These are phyloP conservation scores for Sardinella longiceps DNA, from an alignment of 2,797 vertebrate genomes.

Conservation along the genomic window DNA sequence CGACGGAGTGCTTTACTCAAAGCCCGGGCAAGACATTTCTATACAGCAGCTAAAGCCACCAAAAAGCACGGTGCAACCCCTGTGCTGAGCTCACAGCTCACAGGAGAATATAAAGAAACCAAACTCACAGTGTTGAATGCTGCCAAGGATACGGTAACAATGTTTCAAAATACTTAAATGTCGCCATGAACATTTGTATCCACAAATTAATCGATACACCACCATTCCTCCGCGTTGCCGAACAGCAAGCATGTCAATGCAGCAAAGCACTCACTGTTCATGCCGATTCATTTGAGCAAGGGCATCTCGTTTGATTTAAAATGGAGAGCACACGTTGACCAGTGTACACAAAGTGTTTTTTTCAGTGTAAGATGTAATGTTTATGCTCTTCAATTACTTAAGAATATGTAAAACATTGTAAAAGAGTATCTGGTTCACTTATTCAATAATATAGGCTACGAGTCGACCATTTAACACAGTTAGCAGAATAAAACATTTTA, in stretches of 20 bases:
- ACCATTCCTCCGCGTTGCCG: constrained; percentile 14
- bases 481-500: not conserved
- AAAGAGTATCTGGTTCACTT: not conserved
- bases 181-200: constrained; percentile 26
- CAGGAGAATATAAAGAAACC: not conserved
- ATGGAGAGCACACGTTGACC: not conserved
- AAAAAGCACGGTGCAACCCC: constrained; percentile 8
- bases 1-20: constrained; percentile 18
- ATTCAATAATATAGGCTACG: not conserved
- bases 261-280: constrained; percentile 58
- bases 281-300: constrained; percentile 21
- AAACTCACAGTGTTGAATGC: constrained; percentile 1
- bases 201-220: constrained; percentile 17
- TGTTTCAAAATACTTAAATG: constrained; percentile 13
- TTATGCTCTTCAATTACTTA: not conserved
- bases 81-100: not conserved
- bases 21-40: constrained; percentile 22
- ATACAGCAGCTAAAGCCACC: constrained; percentile 7
- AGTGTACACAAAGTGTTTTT: not conserved
- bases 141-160: not conserved
- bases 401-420: not conserved
- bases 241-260: constrained; percentile 58
- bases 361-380: not conserved
- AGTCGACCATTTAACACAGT: not conserved
- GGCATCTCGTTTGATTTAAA: not conserved